phyloP scores from a whole-genome alignment of 2,113 vertebrate species.

The Puffinus mauretanicus region DNA sequence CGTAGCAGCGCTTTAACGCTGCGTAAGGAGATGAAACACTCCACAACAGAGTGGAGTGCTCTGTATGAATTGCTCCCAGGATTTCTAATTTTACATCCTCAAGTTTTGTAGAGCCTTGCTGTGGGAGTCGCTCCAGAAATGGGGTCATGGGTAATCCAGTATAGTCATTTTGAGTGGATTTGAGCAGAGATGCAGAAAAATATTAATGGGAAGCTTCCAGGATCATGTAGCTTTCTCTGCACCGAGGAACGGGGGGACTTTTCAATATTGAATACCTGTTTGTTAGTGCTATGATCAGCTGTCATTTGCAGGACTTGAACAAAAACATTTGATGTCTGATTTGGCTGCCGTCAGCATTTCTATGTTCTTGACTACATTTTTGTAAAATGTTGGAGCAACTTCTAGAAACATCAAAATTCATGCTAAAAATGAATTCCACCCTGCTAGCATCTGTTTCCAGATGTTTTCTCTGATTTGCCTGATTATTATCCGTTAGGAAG shows the following conservation, averaged over 20 bases:
- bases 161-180: not conserved
- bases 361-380: not conserved
- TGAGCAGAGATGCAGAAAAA: not conserved
- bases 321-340: not conserved
- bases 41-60: not conserved
- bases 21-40: not conserved
- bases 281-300: not conserved
- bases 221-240: not conserved
- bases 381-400: not conserved
- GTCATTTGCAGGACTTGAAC: not conserved
- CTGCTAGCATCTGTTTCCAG: not conserved
- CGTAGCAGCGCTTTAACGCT: not conserved
- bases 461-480: not conserved
- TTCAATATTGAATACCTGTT: not conserved
- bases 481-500: not conserved
- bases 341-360: not conserved
- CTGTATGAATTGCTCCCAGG: not conserved
- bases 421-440: not conserved
- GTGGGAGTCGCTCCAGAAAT: not conserved
- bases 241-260: rapidly evolving
- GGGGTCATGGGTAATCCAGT: not conserved
- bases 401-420: not conserved
- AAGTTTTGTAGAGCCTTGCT: not conserved
- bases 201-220: not conserved
- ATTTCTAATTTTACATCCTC: constrained; percentile 15